Percentiles rank a stretch among this genome's conserved stretches.
These are phyloP conservation scores for Popillia japonica DNA, from an alignment of 1,140 invertebrate species.

Conservation along the genomic window DNA sequence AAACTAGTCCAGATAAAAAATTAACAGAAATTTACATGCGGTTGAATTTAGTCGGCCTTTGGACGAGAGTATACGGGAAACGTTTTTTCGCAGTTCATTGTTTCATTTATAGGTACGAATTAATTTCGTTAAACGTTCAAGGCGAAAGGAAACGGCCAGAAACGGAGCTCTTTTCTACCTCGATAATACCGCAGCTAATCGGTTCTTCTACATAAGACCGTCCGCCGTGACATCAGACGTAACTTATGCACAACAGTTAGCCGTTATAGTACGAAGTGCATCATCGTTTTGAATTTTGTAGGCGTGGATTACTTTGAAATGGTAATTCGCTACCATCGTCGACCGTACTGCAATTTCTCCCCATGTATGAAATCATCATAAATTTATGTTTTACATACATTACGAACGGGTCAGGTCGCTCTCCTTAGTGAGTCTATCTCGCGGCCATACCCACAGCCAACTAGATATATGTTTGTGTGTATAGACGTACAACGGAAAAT, in stretches of 20 bases:
- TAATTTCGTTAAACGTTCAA: not conserved
- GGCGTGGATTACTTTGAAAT: slow-evolving; percentile 28
- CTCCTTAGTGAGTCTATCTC: not conserved
- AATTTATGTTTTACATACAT: slow-evolving; percentile 29
- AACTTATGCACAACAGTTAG: not conserved
- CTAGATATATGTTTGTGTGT: too few relatives aligned
- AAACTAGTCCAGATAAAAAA: too few relatives aligned
- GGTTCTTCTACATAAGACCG: not conserved
- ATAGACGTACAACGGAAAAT: too few relatives aligned
- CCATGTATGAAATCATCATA: slow-evolving; percentile 28
- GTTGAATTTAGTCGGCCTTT: too few relatives aligned
- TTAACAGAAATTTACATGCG: too few relatives aligned
- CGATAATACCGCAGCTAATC: not conserved
- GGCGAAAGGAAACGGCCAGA: not conserved
- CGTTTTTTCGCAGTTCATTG: not conserved
- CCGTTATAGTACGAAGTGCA: not conserved
- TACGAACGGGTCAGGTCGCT: not conserved
- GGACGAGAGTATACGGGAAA: not conserved
- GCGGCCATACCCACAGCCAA: too few relatives aligned
- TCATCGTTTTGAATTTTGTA: slow-evolving; percentile 30
- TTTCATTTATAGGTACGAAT: slow-evolving; percentile 1
- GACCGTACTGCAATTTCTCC: not conserved
- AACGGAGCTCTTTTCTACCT: not conserved
- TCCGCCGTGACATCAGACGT: too few relatives aligned
- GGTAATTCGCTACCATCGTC: not conserved